A percentile compares a stretch with the other conserved stretches of the same genome.
These are phyloP conservation scores for Siphamia tubifer DNA, from an alignment of 2,113 vertebrate genomes.

Conservation along the genomic window DNA sequence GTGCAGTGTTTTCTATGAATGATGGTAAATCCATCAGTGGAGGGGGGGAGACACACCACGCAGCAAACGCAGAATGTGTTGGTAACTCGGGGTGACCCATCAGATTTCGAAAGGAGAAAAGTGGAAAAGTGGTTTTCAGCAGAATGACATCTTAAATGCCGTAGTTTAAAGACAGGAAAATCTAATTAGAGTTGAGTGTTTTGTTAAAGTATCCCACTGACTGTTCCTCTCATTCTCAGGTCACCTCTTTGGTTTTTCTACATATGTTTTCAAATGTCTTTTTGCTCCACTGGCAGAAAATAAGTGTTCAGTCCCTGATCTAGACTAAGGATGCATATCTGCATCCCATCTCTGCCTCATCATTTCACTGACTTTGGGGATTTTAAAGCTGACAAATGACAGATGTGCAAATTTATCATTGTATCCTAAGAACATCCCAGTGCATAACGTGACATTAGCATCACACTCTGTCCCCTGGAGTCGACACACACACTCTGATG, in stretches of 20 bases:
- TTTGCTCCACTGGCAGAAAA: constrained; percentile 7
- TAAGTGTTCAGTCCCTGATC: constrained; percentile 33
- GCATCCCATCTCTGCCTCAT: constrained; percentile 27
- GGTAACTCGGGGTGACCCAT: no score
- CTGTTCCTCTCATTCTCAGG: constrained; percentile 12
- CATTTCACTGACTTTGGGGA: constrained; percentile 33
- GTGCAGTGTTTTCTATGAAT: no score
- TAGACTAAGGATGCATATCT: constrained; percentile 18
- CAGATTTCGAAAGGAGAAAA: no score
- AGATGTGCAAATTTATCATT: constrained; percentile 46
- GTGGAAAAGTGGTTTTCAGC: no score
- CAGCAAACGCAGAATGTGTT: no score
- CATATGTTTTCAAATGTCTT: constrained; percentile 16
- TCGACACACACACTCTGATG: background rate
- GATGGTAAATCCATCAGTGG: no score
- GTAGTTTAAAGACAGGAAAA: constrained; percentile 1
- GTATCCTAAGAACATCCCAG: background rate
- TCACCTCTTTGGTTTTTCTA: constrained; percentile 10
- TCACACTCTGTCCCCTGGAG: constrained; percentile 3
- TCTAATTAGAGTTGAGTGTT: background rate
- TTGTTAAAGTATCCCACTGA: background rate
- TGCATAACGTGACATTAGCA: background rate
- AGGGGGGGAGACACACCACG: no score
- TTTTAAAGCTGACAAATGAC: constrained; percentile 45
- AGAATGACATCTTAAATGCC: no score